Evolutionary conservation across 2,888 invertebrate genomes (phyloP).

Genomic region (Drosophila gaucha): DNA sequence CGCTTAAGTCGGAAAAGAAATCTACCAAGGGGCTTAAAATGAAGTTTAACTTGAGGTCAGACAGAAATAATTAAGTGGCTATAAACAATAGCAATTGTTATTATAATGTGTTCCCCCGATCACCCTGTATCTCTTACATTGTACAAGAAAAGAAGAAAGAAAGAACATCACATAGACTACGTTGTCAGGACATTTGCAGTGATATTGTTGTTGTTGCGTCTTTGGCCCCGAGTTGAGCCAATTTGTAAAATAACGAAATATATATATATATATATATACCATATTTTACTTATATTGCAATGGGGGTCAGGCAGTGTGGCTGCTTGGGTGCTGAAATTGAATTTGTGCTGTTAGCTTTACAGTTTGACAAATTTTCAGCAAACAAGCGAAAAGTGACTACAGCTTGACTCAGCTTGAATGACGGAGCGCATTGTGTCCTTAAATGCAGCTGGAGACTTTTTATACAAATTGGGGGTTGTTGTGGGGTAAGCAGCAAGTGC

Average conservation of each 20-base stretch:
- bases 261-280: conserved; percentile 12
- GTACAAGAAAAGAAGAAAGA: conserved; percentile 11
- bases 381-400: conserved; percentile 62
- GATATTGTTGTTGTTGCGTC: conserved; percentile 35
- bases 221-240: conserved; percentile 60
- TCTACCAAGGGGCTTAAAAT: too few relatives aligned
- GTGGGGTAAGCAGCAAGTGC: not conserved
- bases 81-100: not conserved
- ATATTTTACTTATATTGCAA: conserved; percentile 55
- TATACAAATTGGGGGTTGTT: conserved; percentile 28
- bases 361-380: conserved; percentile 73
- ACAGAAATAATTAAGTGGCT: not conserved
- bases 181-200: conserved; percentile 57
- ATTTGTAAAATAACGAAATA: conserved; percentile 74
- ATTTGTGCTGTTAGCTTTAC: conserved; percentile 66
- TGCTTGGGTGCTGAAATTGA: conserved; percentile 66
- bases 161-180: conserved; percentile 34
- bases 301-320: conserved; percentile 37
- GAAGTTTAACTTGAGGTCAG: fast-evolving
- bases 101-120: too few relatives aligned
- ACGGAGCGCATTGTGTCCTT: conserved; percentile 25
- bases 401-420: conserved; percentile 42
- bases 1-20: too few relatives aligned
- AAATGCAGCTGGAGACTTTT: conserved; percentile 19
- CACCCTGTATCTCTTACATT: conserved; percentile 38